phyloP scores from a whole-genome alignment of 1,140 invertebrate genomes.

The Sipha flava region DNA sequence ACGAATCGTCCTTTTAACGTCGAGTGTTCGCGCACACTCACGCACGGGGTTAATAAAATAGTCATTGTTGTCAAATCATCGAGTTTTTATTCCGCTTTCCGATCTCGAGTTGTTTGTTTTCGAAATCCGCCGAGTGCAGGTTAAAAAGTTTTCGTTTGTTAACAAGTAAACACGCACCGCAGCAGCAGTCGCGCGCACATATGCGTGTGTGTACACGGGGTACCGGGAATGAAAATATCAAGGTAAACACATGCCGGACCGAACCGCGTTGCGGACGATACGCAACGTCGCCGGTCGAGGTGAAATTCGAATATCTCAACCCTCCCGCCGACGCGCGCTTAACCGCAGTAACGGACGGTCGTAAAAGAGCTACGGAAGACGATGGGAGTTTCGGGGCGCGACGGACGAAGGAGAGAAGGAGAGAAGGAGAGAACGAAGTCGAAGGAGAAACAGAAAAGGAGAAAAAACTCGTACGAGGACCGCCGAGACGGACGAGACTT shows the following conservation, averaged over 20 bases:
- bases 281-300: no score
- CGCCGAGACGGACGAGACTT: no score
- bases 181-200: no score
- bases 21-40: neutral
- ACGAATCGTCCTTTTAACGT: neutral
- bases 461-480: neutral
- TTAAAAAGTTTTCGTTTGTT: slow-evolving; percentile 19
- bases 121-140: slow-evolving; percentile 11
- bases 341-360: no score
- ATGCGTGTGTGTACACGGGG: neutral
- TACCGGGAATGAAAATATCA: no score
- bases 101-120: slow-evolving; percentile 8
- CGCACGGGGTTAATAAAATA: neutral
- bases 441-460: neutral
- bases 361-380: no score
- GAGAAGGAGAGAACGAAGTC: neutral
- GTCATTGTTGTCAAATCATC: slow-evolving; percentile 7
- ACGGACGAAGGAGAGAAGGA: neutral
- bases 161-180: neutral
- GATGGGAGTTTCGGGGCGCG: neutral
- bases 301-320: no score
- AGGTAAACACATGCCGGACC: no score
- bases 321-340: no score
- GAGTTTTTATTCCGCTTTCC: slow-evolving; percentile 15
- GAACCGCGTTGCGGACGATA: no score